phyloP scores from a whole-genome alignment of 2,888 invertebrate species.

The Dromius quadrimaculatus region DNA sequence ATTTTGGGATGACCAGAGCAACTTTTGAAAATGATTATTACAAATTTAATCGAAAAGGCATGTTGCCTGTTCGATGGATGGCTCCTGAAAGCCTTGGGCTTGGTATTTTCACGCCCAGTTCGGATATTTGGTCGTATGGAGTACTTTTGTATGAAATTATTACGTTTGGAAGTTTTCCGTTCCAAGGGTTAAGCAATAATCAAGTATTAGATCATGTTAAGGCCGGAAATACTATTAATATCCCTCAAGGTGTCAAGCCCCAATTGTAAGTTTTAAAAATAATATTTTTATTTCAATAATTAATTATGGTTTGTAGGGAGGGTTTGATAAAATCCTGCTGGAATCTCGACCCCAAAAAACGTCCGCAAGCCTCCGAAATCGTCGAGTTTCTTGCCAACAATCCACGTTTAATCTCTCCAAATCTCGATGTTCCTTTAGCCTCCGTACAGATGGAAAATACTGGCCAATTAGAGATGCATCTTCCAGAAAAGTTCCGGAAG shows the following conservation, averaged over 20 bases:
- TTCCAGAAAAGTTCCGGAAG: constrained; percentile 66
- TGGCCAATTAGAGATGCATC: constrained; percentile 70
- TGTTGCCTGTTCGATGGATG: constrained; percentile 94
- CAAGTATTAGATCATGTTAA: constrained; percentile 87
- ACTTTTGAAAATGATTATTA: constrained; percentile 92
- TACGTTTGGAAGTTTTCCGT: constrained; percentile 92
- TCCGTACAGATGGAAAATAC: constrained; percentile 81
- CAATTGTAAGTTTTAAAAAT: constrained; percentile 76
- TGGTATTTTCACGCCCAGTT: constrained; percentile 86
- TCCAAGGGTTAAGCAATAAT: constrained; percentile 86
- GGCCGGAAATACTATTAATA: constrained; percentile 77
- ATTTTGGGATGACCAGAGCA: constrained; percentile 93
- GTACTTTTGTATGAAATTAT: constrained; percentile 89
- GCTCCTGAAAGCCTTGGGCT: constrained; percentile 87
- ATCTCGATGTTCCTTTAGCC: constrained; percentile 80
- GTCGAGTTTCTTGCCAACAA: constrained; percentile 84
- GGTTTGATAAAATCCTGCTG: constrained; percentile 84
- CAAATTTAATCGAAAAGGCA: constrained; percentile 86
- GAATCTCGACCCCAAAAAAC: constrained; percentile 76
- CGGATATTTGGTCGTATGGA: constrained; percentile 93
- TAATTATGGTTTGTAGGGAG: constrained; percentile 69
- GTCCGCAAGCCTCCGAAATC: constrained; percentile 83
- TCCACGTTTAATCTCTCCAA: constrained; percentile 81
- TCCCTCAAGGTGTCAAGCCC: constrained; percentile 83
- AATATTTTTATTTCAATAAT: constrained; percentile 15